phyloP scores from a whole-genome alignment of 2,888 invertebrate species.

The Drosophila setosimentum region DNA sequence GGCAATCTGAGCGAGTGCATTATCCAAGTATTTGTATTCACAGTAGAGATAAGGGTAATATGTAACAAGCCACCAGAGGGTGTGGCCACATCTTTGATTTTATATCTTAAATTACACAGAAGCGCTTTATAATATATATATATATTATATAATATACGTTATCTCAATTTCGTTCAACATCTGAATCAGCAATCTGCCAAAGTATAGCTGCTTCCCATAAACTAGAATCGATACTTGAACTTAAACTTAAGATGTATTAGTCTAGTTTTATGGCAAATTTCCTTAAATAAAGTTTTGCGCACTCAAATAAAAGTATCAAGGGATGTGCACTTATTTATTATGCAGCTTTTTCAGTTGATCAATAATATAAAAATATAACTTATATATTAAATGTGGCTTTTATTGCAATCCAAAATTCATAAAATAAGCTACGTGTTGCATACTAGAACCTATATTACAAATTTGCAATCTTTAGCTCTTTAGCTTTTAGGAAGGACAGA shows the following conservation, averaged over 20 bases:
- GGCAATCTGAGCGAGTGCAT: neutral
- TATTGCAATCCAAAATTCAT: neutral
- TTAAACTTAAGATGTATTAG: neutral
- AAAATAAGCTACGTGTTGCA: neutral
- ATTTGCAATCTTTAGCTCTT: neutral
- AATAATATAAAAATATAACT: neutral
- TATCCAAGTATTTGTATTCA: neutral
- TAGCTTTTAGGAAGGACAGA: too few species aligned
- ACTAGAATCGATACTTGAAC: too few species aligned
- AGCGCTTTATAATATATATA: too few species aligned
- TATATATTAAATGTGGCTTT: neutral
- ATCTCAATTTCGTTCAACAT: neutral
- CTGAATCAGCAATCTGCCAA: neutral
- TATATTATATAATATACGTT: too few species aligned
- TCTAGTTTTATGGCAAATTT: neutral
- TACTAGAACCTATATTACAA: neutral
- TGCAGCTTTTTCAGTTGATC: neutral
- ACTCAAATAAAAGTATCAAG: neutral
- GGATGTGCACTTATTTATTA: neutral
- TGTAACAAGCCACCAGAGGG: too few species aligned
- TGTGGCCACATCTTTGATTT: neutral
- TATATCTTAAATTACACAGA: neutral
- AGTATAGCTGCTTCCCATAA: too few species aligned
- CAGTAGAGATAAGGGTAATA: neutral
- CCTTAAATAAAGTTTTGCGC: neutral